Percentiles rank a stretch among this genome's conserved stretches.
These are phyloP conservation scores for Vultur gryphus DNA, from an alignment of 2,797 vertebrate genomes.

Conservation along the genomic window DNA sequence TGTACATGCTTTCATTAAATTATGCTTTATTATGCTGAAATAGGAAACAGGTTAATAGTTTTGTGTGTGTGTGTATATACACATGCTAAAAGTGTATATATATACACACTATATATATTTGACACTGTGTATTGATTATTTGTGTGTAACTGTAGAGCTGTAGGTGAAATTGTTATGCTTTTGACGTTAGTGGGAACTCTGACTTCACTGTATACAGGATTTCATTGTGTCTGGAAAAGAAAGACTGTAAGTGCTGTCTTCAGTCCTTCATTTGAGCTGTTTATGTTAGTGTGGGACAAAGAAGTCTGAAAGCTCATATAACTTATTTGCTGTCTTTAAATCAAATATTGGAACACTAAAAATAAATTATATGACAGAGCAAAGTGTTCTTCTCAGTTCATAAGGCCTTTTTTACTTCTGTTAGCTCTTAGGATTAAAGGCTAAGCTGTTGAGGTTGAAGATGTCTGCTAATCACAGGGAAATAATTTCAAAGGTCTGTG, in stretches of 20 bases:
- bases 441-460: background rate
- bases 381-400: background rate
- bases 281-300: background rate
- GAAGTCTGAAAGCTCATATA: background rate
- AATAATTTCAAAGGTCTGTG: background rate
- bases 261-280: background rate
- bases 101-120: background rate
- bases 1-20: background rate
- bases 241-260: background rate
- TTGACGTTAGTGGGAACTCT: background rate
- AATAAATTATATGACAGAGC: background rate
- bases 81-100: background rate
- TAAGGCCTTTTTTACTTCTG: background rate
- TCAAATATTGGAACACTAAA: background rate
- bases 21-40: background rate
- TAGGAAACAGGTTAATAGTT: background rate
- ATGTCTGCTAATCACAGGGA: background rate
- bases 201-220: background rate
- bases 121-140: background rate
- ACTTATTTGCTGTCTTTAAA: background rate
- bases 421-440: background rate
- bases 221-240: background rate
- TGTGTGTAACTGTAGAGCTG: background rate
- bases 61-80: rapidly evolving
- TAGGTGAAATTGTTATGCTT: background rate